These are phyloP conservation scores for Drosophila antonietae DNA, from an alignment of 2,888 invertebrate species.

Conservation along the genomic window DNA sequence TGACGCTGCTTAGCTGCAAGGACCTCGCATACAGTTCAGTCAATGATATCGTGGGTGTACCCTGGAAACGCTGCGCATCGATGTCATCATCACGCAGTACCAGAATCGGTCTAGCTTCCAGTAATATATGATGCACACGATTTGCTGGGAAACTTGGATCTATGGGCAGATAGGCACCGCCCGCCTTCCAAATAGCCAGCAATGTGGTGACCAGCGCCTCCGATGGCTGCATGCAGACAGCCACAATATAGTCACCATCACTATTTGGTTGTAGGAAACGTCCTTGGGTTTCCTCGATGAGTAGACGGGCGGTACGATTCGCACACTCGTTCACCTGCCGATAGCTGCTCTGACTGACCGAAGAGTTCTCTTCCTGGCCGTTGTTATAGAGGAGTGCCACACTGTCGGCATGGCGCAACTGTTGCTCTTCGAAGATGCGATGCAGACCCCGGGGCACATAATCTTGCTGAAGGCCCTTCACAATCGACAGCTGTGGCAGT, in stretches of 20 bases:
- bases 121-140: slow-evolving; percentile 90
- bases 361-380: slow-evolving; percentile 30
- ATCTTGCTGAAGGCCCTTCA: slow-evolving; percentile 87
- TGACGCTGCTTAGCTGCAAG: slow-evolving; percentile 66
- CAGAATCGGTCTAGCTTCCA: slow-evolving; percentile 89
- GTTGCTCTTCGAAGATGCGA: slow-evolving; percentile 86
- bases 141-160: slow-evolving; percentile 90
- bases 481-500: slow-evolving; percentile 89
- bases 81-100: slow-evolving; percentile 87
- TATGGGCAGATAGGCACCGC: slow-evolving; percentile 93
- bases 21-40: slow-evolving; percentile 80
- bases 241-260: slow-evolving; percentile 90
- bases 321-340: slow-evolving; percentile 85
- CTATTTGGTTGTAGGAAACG: slow-evolving; percentile 85
- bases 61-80: slow-evolving; percentile 74
- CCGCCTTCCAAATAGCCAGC: slow-evolving; percentile 91
- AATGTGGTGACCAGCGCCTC: slow-evolving; percentile 89
- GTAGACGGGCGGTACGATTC: slow-evolving; percentile 85
- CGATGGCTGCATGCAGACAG: slow-evolving; percentile 92
- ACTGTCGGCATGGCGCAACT: slow-evolving; percentile 85
- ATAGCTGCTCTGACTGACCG: slow-evolving; percentile 81
- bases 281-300: slow-evolving; percentile 78
- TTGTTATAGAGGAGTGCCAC: slow-evolving; percentile 87
- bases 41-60: slow-evolving; percentile 68
- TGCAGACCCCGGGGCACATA: slow-evolving; percentile 86